Conservation (phyloP, 2,113 vertebrate species). For the Colius striatus region DNA sequence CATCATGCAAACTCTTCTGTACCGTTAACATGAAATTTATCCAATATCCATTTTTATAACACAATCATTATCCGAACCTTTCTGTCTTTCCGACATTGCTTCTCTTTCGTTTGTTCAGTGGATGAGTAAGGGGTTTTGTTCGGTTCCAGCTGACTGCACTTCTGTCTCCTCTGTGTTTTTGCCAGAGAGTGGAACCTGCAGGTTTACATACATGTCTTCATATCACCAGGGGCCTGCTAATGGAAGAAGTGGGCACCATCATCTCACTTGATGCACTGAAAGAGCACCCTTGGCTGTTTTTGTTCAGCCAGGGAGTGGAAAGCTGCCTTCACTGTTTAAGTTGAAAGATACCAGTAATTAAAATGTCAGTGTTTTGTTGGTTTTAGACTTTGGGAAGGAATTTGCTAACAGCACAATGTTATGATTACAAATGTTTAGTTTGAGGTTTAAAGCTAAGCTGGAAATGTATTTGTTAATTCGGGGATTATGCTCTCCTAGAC, state of each 20-base stretch:
- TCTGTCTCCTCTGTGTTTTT: not conserved
- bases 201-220: not conserved
- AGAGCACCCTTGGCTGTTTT: not conserved
- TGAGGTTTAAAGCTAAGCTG: constrained; percentile 30
- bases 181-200: not conserved
- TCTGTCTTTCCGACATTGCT: not conserved
- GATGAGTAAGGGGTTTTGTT: not conserved
- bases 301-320: not conserved
- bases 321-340: not conserved
- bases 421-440: constrained; percentile 49
- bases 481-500: constrained; percentile 7
- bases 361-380: not conserved
- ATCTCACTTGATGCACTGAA: not conserved
- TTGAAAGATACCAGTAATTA: not conserved
- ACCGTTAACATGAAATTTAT: not conserved
- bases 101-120: not conserved
- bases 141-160: not conserved
- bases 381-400: constrained; percentile 31
- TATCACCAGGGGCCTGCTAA: not conserved
- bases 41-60: not conserved
- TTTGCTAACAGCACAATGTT: constrained; percentile 7
- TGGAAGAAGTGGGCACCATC: not conserved
- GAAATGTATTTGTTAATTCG: constrained; percentile 30
- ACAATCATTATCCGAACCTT: not conserved
- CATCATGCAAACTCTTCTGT: not conserved